phyloP scores from a whole-genome alignment of 2,888 invertebrate genomes.

The Drosophila borborema region DNA sequence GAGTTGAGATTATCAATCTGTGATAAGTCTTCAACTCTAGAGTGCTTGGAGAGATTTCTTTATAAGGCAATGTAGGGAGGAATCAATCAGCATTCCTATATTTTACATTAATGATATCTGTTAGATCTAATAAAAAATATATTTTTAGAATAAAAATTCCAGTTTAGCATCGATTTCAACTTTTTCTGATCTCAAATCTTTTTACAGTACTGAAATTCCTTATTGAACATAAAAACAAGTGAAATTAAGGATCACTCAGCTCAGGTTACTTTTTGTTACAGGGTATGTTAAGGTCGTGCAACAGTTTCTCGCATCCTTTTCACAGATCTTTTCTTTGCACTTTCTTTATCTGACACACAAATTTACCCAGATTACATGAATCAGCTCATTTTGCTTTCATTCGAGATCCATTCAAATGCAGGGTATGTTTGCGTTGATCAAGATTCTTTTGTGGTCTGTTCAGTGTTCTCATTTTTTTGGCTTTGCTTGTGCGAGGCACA shows the following conservation, averaged over 20 bases:
- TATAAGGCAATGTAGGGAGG: background rate
- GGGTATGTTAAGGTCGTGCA: conserved; percentile 12
- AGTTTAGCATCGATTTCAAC: background rate
- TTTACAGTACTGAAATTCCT: too few relatives aligned
- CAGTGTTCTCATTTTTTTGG: conserved; percentile 15
- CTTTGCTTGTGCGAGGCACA: conserved; percentile 43
- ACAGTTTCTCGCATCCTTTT: background rate
- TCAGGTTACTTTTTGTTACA: background rate
- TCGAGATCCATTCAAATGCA: background rate
- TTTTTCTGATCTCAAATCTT: background rate
- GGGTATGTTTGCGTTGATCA: conserved; percentile 18
- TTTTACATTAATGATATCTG: background rate
- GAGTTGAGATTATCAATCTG: too few relatives aligned
- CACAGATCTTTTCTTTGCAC: background rate
- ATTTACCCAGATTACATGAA: background rate
- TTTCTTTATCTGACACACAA: background rate
- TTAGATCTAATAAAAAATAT: background rate
- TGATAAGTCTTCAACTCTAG: background rate
- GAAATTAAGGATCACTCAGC: background rate
- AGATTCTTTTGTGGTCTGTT: background rate
- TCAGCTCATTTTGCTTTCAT: background rate
- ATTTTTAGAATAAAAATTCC: background rate
- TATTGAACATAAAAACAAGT: background rate
- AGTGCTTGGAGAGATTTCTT: too few relatives aligned
- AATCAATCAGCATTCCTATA: background rate